Base-by-base conservation (phyloP, 2,797 vertebrate species). In the Cygnus olor region DNA sequence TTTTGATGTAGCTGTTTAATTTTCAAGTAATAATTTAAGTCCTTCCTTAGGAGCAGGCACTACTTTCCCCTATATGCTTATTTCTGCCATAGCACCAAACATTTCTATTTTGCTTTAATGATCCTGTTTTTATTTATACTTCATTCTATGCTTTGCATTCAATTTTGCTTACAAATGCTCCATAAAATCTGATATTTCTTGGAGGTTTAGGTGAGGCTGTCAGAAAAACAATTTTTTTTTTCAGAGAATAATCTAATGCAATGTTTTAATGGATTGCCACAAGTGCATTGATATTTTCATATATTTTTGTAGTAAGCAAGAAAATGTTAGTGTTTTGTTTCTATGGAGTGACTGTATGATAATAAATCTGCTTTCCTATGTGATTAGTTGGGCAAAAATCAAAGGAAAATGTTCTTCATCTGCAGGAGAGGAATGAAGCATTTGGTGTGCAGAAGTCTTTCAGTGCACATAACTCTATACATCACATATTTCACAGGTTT, bases 11-110 rank as follows among this genome's bases (percentile, higher is more conserved):
- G 30, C 66, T 71, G 61, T 78, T 53, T 88, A 56, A 45, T 96
- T 94, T 93, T 79, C 66, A 80, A 44, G 58, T 27, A 76, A 84
- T 93, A 85, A 93, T 96, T 89, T 72, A 87, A 90, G 84, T 70
- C 40, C n/a, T 82, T 89, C 82, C 68, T 73, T 88, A 66, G 68
- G 58, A 84, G 38, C 69, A 73, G 28, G 40, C 58, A 91, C 44
- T 74, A 64, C 77, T 96, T 96, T 63, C 60, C 65, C 30, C 60
- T 95, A 80, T 85, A 63, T 63, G 47, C 80, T 82, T 44, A 85
- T 95, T 93, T 64, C 74, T 85, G 45, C 56, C 72, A 44, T 34
- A 80, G 80, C 30, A 74, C 40, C 61, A 84, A 87, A 54, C 30
- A 69, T 84, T 64, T 34, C 20, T 88, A 85, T 74, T 42, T 95